Conservation (phyloP, 2,113 vertebrate genomes). For the Phyllostomus discolor region DNA sequence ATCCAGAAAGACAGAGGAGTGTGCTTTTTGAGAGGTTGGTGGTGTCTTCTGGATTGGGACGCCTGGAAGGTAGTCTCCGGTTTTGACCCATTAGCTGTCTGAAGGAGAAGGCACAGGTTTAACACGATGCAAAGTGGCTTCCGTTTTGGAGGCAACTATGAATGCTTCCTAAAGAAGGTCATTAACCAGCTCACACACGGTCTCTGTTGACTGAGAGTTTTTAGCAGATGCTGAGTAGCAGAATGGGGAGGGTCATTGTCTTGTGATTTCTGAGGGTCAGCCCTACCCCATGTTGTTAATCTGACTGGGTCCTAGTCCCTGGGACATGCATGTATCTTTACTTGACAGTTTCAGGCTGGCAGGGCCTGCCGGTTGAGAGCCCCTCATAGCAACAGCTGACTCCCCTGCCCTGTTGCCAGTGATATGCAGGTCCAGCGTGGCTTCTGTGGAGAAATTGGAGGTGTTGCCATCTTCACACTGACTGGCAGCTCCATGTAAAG, state of each 20-base stretch:
- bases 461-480: background rate
- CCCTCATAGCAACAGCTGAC: background rate
- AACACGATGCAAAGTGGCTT: background rate
- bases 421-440: background rate
- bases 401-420: background rate
- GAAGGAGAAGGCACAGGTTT: background rate
- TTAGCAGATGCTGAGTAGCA: background rate
- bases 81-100: background rate
- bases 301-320: background rate
- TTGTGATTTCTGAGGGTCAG: background rate
- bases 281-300: background rate
- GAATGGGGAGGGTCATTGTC: background rate
- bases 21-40: background rate
- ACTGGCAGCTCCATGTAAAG: background rate
- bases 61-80: background rate
- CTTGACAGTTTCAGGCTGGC: background rate
- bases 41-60: background rate
- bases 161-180: background rate
- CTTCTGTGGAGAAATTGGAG: background rate
- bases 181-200: background rate
- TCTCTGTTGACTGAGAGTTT: background rate
- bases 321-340: background rate
- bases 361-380: background rate
- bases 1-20: background rate
- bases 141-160: background rate